Conservation (phyloP, 2,797 vertebrate species). For the Melanogrammus aeglefinus region DNA sequence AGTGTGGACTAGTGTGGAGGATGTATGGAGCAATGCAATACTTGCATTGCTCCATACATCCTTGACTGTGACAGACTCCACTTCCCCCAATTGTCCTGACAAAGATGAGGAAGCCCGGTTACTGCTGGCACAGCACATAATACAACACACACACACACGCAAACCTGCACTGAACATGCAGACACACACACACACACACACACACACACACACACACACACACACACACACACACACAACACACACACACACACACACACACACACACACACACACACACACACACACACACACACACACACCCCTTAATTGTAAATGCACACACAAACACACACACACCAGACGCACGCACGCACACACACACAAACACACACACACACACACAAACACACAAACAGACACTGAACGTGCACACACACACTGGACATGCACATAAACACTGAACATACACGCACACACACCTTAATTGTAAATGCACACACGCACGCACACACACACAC, state of each 20-base stretch:
- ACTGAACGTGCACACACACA: background rate
- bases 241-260: too few species aligned
- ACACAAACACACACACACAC: too few species aligned
- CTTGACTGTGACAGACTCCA: conserved; percentile 18
- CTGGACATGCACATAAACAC: background rate
- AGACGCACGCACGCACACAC: too few species aligned
- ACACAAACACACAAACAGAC: too few species aligned
- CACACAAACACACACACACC: too few species aligned
- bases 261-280: background rate
- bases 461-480: background rate
- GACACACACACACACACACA: background rate
- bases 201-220: background rate
- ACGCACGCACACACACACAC: too few species aligned
- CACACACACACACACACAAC: background rate
- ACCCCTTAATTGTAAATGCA: background rate
- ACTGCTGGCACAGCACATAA: conserved; percentile 61
- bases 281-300: background rate
- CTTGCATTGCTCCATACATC: background rate
- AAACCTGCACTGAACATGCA: conserved; percentile 1
- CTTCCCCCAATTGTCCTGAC: conserved; percentile 74
- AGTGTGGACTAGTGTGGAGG: too few species aligned
- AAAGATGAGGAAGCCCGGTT: conserved; percentile 64
- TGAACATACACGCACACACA: background rate
- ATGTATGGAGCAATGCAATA: too few species aligned
- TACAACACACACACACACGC: background rate